A percentile compares a stretch with the other conserved stretches of the same genome.
These are phyloP conservation scores for Brachyopa scutellaris DNA, from an alignment of 2,888 invertebrate genomes.

Conservation along the genomic window DNA sequence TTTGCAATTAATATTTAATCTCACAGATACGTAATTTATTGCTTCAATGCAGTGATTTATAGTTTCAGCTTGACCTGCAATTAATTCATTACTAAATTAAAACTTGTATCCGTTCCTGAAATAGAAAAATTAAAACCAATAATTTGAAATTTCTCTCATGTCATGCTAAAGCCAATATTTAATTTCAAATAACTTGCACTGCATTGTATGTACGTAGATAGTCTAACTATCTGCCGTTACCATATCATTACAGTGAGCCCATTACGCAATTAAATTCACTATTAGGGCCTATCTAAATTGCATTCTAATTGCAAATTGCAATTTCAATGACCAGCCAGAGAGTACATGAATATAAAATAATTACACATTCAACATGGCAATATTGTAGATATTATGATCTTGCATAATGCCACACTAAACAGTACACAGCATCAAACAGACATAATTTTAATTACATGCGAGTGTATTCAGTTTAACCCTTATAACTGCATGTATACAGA, in stretches of 20 bases:
- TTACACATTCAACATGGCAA: conserved; percentile 34
- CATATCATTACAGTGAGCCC: conserved; percentile 49
- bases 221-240: background rate
- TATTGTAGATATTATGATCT: conserved; percentile 52
- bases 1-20: too few species aligned
- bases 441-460: conserved; percentile 42
- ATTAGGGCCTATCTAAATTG: conserved; percentile 62
- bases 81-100: too few species aligned
- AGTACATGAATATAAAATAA: conserved; percentile 61
- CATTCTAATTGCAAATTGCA: conserved; percentile 70
- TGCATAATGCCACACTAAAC: conserved; percentile 46
- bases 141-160: too few species aligned
- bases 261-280: conserved; percentile 58
- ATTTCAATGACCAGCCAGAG: conserved; percentile 57
- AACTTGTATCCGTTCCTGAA: too few species aligned
- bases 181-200: conserved; percentile 27
- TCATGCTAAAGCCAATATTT: conserved; percentile 1
- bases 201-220: too few species aligned
- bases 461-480: background rate
- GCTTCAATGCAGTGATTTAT: too few species aligned
- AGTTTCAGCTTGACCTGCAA: too few species aligned
- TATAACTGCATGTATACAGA: background rate
- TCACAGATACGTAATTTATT: too few species aligned
- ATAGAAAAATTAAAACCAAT: too few species aligned
- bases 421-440: conserved; percentile 49